These are phyloP conservation scores for Apamea anceps DNA, from an alignment of 2,888 invertebrate genomes.

Conservation along the genomic window DNA sequence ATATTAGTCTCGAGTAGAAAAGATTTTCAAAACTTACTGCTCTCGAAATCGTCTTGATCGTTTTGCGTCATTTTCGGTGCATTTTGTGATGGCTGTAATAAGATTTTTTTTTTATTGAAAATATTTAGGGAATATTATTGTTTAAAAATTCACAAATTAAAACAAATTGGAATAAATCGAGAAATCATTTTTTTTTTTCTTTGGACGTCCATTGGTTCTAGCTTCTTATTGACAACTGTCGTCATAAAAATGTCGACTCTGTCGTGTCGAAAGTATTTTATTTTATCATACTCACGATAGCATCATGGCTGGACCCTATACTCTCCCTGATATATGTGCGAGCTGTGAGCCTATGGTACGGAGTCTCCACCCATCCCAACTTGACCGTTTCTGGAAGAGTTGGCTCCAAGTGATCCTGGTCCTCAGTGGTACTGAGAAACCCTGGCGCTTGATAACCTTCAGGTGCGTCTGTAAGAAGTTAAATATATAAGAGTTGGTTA, in stretches of 20 bases:
- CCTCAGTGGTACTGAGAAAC: constrained; percentile 65
- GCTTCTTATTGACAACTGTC: neutral
- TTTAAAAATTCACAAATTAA: neutral
- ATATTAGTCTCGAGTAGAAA: neutral
- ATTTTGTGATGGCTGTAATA: constrained; percentile 77
- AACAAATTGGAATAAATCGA: neutral
- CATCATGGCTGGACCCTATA: constrained; percentile 73
- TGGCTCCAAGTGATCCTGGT: constrained; percentile 72
- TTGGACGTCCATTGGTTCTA: too few species aligned
- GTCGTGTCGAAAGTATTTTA: neutral
- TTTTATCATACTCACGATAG: constrained; percentile 74
- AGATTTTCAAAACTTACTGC: constrained; percentile 44
- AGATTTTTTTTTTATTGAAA: neutral
- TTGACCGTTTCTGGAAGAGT: constrained; percentile 61
- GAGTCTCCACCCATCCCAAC: constrained; percentile 79
- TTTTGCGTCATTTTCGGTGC: constrained; percentile 74
- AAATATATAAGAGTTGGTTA: neutral
- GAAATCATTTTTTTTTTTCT: neutral
- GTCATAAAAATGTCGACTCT: neutral
- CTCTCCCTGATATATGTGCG: constrained; percentile 69
- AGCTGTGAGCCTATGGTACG: constrained; percentile 75
- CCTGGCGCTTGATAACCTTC: constrained; percentile 85
- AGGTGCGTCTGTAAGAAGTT: constrained; percentile 70
- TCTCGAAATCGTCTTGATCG: constrained; percentile 67
- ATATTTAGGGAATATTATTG: neutral